Percentiles rank a stretch among this genome's conserved stretches.
phyloP scores from a whole-genome alignment of 2,797 vertebrate genomes.

The Diplodus sargus region DNA sequence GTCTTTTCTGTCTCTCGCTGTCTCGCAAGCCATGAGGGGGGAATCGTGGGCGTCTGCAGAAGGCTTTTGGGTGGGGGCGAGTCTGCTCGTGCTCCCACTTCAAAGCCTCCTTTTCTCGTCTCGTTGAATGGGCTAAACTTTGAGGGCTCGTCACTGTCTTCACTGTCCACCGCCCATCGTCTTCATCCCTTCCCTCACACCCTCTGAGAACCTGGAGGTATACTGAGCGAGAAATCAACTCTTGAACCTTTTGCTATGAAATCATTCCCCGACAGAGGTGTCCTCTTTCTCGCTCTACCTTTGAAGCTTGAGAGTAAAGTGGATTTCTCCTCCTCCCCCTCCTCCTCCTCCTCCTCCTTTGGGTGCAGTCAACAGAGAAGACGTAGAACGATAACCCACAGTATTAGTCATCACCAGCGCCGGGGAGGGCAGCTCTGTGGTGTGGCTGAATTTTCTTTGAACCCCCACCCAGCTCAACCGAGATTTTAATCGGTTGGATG shows the following conservation, averaged over 20 bases:
- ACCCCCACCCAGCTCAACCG: not conserved
- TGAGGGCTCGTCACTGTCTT: constrained; percentile 22
- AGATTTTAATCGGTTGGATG: constrained; percentile 7
- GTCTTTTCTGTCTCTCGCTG: not conserved
- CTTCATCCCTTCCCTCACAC: constrained; percentile 20
- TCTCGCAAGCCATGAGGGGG: constrained; percentile 26
- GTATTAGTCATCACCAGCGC: not conserved
- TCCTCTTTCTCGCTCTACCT: constrained; percentile 27
- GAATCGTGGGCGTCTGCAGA: constrained; percentile 28
- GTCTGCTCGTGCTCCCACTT: constrained; percentile 23
- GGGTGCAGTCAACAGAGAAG: not conserved
- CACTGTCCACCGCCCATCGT: constrained; percentile 3
- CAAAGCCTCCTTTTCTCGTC: constrained; percentile 36
- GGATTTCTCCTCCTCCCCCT: constrained; percentile 22
- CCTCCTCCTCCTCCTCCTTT: constrained; percentile 4
- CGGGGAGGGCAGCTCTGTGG: constrained; percentile 4
- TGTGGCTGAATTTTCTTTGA: constrained; percentile 10
- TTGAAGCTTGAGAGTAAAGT: constrained; percentile 31
- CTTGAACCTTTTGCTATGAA: constrained; percentile 25
- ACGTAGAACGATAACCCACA: not conserved
- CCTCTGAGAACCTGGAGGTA: not conserved
- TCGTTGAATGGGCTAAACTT: constrained; percentile 37
- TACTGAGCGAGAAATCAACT: not conserved
- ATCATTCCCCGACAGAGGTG: not conserved
- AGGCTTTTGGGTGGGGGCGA: constrained; percentile 12